Evolutionary conservation across 2,888 invertebrate genomes (phyloP).

Genomic region (Hypomecis atomaria): DNA sequence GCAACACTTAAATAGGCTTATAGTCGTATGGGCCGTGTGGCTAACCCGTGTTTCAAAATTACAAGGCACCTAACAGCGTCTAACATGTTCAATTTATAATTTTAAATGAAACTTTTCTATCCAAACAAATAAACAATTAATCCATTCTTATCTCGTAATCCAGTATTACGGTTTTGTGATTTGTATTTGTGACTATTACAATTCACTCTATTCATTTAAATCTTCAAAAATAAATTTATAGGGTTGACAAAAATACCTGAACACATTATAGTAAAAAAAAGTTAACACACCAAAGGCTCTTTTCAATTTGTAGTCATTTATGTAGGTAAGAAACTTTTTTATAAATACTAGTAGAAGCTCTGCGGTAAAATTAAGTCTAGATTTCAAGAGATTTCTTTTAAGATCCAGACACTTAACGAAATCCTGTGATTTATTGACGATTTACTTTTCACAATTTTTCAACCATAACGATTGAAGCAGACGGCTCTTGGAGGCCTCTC

Average conservation of each 20-base stretch:
- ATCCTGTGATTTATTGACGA: constrained; percentile 24
- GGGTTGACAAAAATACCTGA: background rate
- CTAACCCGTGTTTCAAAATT: too few species aligned
- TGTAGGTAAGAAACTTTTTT: background rate
- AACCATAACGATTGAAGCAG: constrained; percentile 20
- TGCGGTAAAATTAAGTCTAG: constrained; percentile 12
- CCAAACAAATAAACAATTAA: too few species aligned
- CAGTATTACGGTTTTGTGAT: too few species aligned
- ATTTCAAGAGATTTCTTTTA: constrained; percentile 17
- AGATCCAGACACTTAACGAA: constrained; percentile 14
- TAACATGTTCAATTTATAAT: too few species aligned
- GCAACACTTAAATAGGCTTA: too few species aligned
- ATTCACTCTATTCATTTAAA: background rate
- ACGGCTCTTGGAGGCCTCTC: constrained; percentile 4
- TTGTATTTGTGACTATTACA: too few species aligned
- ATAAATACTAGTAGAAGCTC: background rate
- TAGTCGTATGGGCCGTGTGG: too few species aligned
- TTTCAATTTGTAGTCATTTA: constrained; percentile 1
- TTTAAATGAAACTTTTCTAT: too few species aligned
- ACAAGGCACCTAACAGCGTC: too few species aligned
- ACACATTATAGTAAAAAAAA: background rate
- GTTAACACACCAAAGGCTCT: background rate
- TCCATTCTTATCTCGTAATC: too few species aligned
- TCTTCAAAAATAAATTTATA: background rate
- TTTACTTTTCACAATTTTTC: constrained; percentile 28